Evolutionary conservation across 2,888 invertebrate species (phyloP), one percentile per base, ranked within the genome.

Genomic region (Cataglyphis cursor): DNA sequence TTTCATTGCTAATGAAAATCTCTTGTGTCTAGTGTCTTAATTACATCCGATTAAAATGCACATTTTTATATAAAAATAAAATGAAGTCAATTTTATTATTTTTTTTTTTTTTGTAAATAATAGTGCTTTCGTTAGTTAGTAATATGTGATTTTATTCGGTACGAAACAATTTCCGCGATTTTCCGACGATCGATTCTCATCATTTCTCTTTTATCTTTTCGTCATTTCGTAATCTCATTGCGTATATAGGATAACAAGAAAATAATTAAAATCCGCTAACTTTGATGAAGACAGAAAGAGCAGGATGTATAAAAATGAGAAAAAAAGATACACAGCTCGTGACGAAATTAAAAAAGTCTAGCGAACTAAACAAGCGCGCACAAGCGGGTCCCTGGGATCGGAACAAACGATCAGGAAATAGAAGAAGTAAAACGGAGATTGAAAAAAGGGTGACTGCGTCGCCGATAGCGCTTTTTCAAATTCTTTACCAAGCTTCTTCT

Each of bases 381-480:
- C 41, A 41, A 51, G 15, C 15, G 51, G 59, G 35, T 85, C 44
- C 62, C 66, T 35, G 41, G 65, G 76, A 73, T 66, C 66, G 41
- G 41, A 62, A 65, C 66, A 38, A 82, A 44, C 51, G 81, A 41
- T 12, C 85, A 66, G 85, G 85, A 85, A 85, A 84, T 78, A 41
- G 24, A 78, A 82, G 28, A 51, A 74, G 57, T 64, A 66, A 82
- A 85, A 35, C 85, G 86, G 85, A 86, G 82, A 86, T 86, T 85
- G 85, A 85, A 86, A 82, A 84, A 86, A 82, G 64, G 62, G 24
- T n/a, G 72, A 83, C 38, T 59, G 21, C 62, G 44, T 64, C 51
- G 48, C 15, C 44, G 61, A 48, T 70, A 48, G 54, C 44, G 44
- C 51, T 35, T 75, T 84, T 82, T 74, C 61, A 35, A 81, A 76